Evolutionary conservation across 2,113 vertebrate species (phyloP).

Genomic region (Riparia riparia): DNA sequence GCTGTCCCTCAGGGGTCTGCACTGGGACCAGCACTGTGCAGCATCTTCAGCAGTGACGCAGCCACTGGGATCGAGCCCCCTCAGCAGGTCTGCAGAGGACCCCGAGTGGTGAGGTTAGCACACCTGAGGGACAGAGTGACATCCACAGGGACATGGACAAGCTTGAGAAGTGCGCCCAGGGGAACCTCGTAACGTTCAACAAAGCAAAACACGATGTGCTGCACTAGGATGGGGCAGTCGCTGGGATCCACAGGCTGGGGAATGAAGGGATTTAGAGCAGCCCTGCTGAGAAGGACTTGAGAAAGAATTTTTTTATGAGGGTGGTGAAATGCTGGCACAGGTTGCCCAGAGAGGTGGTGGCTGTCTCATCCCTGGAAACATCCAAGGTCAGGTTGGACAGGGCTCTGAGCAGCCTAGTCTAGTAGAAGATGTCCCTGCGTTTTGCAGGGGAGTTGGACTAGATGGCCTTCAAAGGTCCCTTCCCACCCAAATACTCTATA

Average conservation of each 20-base stretch:
- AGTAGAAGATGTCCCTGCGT: not conserved
- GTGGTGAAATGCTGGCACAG: not conserved
- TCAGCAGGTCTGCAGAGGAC: not conserved
- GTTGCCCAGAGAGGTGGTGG: not conserved
- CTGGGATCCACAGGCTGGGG: not conserved
- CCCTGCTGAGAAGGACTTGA: not conserved
- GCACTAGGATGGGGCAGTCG: not conserved
- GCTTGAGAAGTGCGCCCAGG: fast-evolving
- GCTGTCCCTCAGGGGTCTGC: not conserved
- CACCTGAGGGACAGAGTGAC: not conserved
- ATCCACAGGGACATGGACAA: not conserved
- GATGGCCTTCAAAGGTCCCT: not conserved
- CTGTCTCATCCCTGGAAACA: not conserved
- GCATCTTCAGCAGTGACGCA: fast-evolving
- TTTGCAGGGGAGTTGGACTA: not conserved
- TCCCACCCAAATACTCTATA: not conserved
- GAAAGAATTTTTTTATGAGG: not conserved
- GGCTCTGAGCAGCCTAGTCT: not conserved
- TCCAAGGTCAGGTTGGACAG: not conserved
- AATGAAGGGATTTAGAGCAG: not conserved
- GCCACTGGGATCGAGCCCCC: fast-evolving
- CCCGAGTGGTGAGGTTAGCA: not conserved
- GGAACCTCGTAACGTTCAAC: not conserved
- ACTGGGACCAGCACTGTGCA: not conserved
- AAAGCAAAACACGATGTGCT: not conserved